These are phyloP conservation scores for Antrozous pallidus DNA, from an alignment of 2,797 vertebrate genomes.

Conservation along the genomic window DNA sequence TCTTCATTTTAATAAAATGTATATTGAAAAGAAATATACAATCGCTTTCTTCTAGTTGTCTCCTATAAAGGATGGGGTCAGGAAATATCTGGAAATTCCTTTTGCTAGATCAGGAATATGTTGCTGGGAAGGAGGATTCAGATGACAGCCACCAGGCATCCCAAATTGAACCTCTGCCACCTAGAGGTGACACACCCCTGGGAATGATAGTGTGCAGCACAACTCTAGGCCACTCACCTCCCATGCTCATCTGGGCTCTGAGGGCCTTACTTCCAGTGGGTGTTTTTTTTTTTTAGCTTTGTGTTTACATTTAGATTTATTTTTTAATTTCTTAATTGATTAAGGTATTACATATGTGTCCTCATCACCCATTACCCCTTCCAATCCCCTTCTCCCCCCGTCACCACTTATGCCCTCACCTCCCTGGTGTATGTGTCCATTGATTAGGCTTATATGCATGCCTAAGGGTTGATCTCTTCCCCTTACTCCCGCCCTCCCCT, in stretches of 20 bases:
- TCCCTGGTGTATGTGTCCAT: no score
- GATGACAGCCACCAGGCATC: neutral
- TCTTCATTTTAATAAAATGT: neutral
- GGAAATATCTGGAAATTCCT: neutral
- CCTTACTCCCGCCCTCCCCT: no score
- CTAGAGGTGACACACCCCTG: neutral
- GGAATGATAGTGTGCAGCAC: accelerated
- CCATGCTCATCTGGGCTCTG: neutral
- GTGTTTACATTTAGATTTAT: no score
- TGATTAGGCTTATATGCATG: no score
- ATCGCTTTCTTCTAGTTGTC: neutral
- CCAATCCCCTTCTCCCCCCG: no score
- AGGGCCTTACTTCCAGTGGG: neutral
- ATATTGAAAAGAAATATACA: neutral
- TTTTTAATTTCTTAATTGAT: no score
- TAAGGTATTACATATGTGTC: no score
- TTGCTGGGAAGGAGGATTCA: neutral
- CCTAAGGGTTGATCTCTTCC: no score
- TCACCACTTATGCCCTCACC: no score
- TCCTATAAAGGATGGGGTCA: neutral
- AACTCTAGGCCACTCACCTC: neutral
- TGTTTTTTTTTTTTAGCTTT: no score
- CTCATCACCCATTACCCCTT: no score
- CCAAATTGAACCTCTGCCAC: neutral
- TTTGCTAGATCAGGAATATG: neutral